phyloP scores from a whole-genome alignment of 1,140 invertebrate species.

The Stratiolaelaps scimitus region DNA sequence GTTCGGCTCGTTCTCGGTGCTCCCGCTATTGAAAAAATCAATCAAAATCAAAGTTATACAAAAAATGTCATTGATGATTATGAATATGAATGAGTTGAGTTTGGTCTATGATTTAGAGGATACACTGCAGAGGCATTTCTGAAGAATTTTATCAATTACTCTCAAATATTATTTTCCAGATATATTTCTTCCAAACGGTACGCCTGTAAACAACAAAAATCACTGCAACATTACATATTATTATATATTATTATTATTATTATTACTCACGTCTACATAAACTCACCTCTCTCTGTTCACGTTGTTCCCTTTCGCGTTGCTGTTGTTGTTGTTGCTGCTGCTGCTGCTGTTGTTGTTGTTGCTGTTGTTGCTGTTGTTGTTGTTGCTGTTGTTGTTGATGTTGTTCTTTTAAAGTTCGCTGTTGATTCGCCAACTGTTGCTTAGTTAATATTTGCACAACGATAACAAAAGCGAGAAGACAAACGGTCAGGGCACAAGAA shows the following conservation, averaged over 20 bases:
- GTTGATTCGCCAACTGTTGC: conserved; percentile 7
- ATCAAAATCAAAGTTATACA: too few relatives aligned
- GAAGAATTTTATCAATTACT: too few relatives aligned
- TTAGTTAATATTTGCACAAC: background rate
- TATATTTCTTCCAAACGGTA: too few relatives aligned
- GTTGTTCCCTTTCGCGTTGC: conserved; percentile 6
- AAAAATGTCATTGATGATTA: too few relatives aligned
- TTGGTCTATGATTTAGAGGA: too few relatives aligned
- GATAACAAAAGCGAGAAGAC: background rate
- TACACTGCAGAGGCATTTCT: too few relatives aligned
- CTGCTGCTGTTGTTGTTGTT: conserved; percentile 13
- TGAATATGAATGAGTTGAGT: too few relatives aligned
- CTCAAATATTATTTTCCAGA: too few relatives aligned
- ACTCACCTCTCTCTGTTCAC: conserved; percentile 4
- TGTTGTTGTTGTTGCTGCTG: conserved; percentile 20
- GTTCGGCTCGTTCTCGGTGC: conserved; percentile 11
- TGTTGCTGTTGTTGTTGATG: background rate
- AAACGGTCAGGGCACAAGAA: conserved; percentile 52
- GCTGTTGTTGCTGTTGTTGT: background rate
- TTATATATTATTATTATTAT: too few relatives aligned
- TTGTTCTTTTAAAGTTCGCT: conserved; percentile 16
- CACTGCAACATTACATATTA: too few relatives aligned
- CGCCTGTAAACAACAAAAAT: too few relatives aligned
- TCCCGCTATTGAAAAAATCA: background rate
- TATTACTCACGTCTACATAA: too few relatives aligned